Conservation (phyloP, 2,113 vertebrate species). For the Cebidichthys violaceus region DNA sequence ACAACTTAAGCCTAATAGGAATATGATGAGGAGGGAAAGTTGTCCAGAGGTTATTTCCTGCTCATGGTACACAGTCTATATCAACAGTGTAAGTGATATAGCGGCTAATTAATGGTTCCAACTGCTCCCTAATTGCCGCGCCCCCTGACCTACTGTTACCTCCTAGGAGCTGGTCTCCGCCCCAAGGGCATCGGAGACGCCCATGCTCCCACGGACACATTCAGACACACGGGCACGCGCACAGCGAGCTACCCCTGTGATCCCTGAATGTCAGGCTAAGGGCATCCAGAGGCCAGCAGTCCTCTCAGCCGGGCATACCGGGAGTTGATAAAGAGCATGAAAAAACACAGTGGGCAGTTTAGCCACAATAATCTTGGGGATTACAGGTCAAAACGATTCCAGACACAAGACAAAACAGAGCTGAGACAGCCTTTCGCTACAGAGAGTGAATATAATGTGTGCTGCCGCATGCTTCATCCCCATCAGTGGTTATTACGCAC, state of each 20-base stretch:
- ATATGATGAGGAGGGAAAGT: constrained; percentile 57
- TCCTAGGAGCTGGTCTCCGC: constrained; percentile 58
- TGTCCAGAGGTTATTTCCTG: constrained; percentile 68
- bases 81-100: constrained; percentile 74
- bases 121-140: constrained; percentile 74
- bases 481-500: constrained; percentile 25
- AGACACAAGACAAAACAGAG: constrained; percentile 50
- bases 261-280: constrained; percentile 80
- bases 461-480: constrained; percentile 2
- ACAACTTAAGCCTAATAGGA: constrained; percentile 24
- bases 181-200: constrained; percentile 64
- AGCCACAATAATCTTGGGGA: constrained; percentile 78
- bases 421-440: constrained; percentile 22
- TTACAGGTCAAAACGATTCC: constrained; percentile 78
- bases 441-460: constrained; percentile 42
- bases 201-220: constrained; percentile 26
- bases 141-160: constrained; percentile 65
- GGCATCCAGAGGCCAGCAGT: constrained; percentile 73
- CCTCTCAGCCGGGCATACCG: constrained; percentile 67
- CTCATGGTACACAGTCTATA: constrained; percentile 45
- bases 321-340: constrained; percentile 75
- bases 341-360: constrained; percentile 78
- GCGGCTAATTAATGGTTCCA: constrained; percentile 75
- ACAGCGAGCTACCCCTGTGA: constrained; percentile 70
- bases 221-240: constrained; percentile 14